Percentiles rank a stretch among this genome's conserved stretches.
Conservation (phyloP, 1,140 invertebrate genomes). For the Diabrotica virgifera region DNA sequence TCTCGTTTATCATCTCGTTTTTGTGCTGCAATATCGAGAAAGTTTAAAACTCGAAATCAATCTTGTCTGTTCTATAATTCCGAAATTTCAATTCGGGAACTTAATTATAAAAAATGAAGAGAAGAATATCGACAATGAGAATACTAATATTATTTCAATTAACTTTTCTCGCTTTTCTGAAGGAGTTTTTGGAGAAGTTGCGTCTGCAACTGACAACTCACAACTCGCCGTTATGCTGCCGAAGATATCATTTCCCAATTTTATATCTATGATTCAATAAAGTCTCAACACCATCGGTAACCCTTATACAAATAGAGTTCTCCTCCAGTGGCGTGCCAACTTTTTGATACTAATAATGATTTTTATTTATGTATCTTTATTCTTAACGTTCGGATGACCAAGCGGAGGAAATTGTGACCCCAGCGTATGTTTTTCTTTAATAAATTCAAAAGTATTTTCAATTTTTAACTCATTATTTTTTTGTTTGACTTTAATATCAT, state of each 20-base stretch:
- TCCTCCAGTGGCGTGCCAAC: background rate
- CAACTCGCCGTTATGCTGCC: constrained; percentile 20
- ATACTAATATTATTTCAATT: constrained; percentile 45
- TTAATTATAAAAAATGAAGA: constrained; percentile 41
- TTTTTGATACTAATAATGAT: background rate
- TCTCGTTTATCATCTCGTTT: too few relatives aligned
- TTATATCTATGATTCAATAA: constrained; percentile 42
- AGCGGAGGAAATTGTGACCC: too few relatives aligned
- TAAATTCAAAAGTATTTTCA: too few relatives aligned
- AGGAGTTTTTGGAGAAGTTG: constrained; percentile 40
- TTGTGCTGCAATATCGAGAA: too few relatives aligned
- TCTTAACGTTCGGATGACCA: too few relatives aligned
- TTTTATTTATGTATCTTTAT: background rate
- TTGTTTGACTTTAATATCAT: too few relatives aligned
- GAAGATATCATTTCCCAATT: constrained; percentile 45
- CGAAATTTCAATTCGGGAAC: constrained; percentile 37
- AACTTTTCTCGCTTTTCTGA: constrained; percentile 32
- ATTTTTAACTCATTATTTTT: too few relatives aligned
- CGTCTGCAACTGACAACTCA: constrained; percentile 37
- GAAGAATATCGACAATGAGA: constrained; percentile 34
- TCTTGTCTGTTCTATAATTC: background rate
- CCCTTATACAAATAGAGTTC: constrained; percentile 35
- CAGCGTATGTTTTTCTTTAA: too few relatives aligned
- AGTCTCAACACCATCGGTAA: constrained; percentile 44
- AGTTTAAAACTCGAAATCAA: too few relatives aligned